These are phyloP conservation scores for Desoria tigrina DNA, from an alignment of 2,888 invertebrate species.

Conservation along the genomic window DNA sequence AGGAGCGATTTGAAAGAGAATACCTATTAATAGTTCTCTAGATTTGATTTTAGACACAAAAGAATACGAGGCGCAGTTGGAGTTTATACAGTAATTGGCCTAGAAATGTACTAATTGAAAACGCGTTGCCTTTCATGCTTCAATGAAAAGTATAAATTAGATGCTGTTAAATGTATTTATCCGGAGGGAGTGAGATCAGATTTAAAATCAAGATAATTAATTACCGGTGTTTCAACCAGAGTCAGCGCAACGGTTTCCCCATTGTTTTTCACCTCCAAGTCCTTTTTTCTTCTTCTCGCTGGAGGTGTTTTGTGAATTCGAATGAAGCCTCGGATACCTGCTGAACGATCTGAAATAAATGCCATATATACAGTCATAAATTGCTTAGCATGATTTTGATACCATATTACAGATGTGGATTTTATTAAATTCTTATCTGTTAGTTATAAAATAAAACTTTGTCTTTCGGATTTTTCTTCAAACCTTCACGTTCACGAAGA, in stretches of 20 bases:
- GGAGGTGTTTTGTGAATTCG: conserved; percentile 63
- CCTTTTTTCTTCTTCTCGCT: conserved; percentile 59
- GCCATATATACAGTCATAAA: no score
- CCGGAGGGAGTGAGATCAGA: neutral
- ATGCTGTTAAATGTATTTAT: neutral
- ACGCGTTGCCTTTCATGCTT: conserved; percentile 2
- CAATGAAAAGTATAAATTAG: no score
- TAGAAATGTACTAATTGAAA: neutral
- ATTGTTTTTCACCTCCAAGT: conserved; percentile 58
- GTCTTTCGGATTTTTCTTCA: no score
- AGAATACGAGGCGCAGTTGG: no score
- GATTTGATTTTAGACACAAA: no score
- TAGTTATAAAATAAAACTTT: no score
- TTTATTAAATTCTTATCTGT: no score
- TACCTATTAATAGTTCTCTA: no score
- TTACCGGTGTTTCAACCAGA: conserved; percentile 53
- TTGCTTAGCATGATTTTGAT: neutral
- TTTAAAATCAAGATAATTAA: conserved; percentile 34
- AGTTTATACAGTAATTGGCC: no score
- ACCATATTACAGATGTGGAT: no score
- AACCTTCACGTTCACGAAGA: no score
- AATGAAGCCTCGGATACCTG: conserved; percentile 58
- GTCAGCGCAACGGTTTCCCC: conserved; percentile 53
- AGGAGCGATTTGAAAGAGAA: no score
- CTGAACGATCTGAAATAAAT: conserved; percentile 40